Base-by-base conservation (phyloP, 2,888 invertebrate genomes). In the Leptopilina myrica region DNA sequence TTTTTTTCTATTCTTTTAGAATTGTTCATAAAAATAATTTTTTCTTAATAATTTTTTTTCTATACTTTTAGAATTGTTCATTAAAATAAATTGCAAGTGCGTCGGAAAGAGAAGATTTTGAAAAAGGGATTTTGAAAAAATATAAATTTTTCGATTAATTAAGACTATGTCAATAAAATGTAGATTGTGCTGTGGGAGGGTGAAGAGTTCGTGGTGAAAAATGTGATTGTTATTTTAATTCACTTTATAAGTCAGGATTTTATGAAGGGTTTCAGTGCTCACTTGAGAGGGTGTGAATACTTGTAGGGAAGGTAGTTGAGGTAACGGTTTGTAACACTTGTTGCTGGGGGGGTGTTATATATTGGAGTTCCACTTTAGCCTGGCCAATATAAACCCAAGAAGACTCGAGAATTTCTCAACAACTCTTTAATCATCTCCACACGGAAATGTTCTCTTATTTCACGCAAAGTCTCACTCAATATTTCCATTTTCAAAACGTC, bases 241-340 rank as follows among this genome's bases (percentile, higher is more conserved):
- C 62, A 62, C 20, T 62, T 15, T 15, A 20, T 62, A 62, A 62
- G 20, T 15, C 20, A 8, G 62, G 20, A 62, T 7, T 73, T 56
- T 33, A 33, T 56, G 8, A 33, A 73, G 56, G 56, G 26, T 73
- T 33, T n/a, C 33, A 53, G 20, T 33, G 33, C 5, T 33, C 14
- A 12, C 12, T 69, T 9, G 20, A 69, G 56, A 9, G 73, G 73
- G 53, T 69, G 56, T 33, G 33, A 73, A 73, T 26, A 56, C 73
- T 56, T 69, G 14, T 69, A 69, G 69, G 26, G 69, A 33, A 33
- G 56, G 56, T 73, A 56, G 73, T n/a, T 73, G 56, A 56, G 73
- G 14, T 73, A 73, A 73, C 26, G 69, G 73, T 73, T 33, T 26
- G 56, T 26, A 49, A 69, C 69, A 69, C 69, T 69, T 69, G 69